phyloP scores from a whole-genome alignment of 2,797 vertebrate genomes.

The Salmo trutta region DNA sequence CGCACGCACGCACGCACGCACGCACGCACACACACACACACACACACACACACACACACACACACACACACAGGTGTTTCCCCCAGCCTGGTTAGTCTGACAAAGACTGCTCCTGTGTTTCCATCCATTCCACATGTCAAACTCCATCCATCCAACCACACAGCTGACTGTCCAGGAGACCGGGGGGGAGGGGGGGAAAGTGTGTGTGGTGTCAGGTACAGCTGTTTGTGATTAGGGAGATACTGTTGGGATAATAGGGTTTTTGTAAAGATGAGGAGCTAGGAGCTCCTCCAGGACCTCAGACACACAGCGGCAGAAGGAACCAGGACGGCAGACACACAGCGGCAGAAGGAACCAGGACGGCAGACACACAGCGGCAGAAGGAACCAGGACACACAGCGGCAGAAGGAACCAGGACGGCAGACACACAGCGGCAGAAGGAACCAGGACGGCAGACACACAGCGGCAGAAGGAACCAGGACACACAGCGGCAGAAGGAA shows the following conservation, averaged over 20 bases:
- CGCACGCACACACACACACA: not conserved
- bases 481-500: too few relatives aligned
- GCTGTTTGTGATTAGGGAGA: not conserved
- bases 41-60: not conserved
- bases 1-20: not conserved
- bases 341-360: too few relatives aligned
- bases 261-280: not conserved
- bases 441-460: too few relatives aligned
- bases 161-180: not conserved
- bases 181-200: not conserved
- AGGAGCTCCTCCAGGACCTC: not conserved
- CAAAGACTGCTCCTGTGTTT: not conserved
- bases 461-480: too few relatives aligned
- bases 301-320: too few relatives aligned
- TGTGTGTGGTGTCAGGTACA: too few relatives aligned
- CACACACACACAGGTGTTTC: not conserved
- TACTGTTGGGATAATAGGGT: not conserved
- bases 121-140: not conserved
- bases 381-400: too few relatives aligned
- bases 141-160: not conserved
- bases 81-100: not conserved
- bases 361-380: too few relatives aligned
- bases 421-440: too few relatives aligned
- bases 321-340: too few relatives aligned
- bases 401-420: too few relatives aligned